Evolutionary conservation across 2,113 vertebrate species (phyloP).

Genomic region (Saguinus imperator): DNA sequence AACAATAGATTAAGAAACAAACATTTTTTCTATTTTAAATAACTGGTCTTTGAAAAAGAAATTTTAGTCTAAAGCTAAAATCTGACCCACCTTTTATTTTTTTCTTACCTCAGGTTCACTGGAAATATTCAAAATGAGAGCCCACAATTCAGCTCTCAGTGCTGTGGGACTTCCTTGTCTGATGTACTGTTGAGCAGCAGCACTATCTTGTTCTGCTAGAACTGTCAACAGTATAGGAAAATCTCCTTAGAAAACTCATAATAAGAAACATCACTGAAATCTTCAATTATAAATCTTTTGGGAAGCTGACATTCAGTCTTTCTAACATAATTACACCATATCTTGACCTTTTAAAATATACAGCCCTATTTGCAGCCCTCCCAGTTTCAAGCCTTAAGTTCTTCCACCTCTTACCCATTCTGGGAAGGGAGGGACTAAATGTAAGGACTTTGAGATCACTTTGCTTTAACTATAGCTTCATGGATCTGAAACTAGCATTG

Average conservation of each 20-base stretch:
- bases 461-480: background rate
- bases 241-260: conserved; percentile 34
- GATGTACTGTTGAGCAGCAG: conserved; percentile 96
- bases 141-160: conserved; percentile 94
- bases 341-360: background rate
- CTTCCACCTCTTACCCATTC: background rate
- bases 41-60: background rate
- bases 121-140: conserved; percentile 93
- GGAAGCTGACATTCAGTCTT: background rate
- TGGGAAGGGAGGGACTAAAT: background rate
- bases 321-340: background rate
- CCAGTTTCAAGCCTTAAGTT: background rate
- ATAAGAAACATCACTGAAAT: background rate
- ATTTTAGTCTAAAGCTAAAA: background rate
- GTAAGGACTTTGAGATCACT: background rate
- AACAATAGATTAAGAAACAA: background rate
- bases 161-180: conserved; percentile 95
- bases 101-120: conserved; percentile 93
- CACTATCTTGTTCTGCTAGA: conserved; percentile 92
- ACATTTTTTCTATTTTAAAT: background rate
- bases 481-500: background rate
- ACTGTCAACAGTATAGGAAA: conserved; percentile 83
- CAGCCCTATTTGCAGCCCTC: background rate
- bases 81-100: background rate
- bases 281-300: background rate